Evolutionary conservation across 2,797 vertebrate genomes (phyloP).

Genomic region (Amblyopsis hoosieri): DNA sequence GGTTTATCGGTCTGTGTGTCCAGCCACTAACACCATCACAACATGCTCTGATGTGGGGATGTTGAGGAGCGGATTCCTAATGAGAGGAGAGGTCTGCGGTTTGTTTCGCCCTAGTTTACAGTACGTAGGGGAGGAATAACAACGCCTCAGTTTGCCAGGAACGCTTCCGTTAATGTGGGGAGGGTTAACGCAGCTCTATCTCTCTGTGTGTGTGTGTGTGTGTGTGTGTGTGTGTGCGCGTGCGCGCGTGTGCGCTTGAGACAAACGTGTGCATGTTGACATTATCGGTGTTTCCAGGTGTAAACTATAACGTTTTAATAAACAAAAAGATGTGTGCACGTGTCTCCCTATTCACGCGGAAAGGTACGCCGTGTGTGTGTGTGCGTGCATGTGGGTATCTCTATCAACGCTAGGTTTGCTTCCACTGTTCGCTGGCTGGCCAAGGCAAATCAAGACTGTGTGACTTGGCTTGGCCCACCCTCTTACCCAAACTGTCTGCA

Average conservation of each 20-base stretch:
- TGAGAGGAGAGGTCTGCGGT: not conserved
- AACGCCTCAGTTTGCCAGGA: too few relatives aligned
- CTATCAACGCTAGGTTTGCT: constrained; percentile 48
- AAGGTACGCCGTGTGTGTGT: constrained; percentile 2
- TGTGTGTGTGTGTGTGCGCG: constrained; percentile 2
- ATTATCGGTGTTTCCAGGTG: not conserved
- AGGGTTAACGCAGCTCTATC: constrained; percentile 8
- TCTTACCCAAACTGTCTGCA: constrained; percentile 34
- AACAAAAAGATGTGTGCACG: not conserved
- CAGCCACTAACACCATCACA: not conserved
- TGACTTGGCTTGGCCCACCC: constrained; percentile 54
- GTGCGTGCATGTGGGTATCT: constrained; percentile 28
- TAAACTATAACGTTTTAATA: not conserved
- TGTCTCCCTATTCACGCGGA: not conserved
- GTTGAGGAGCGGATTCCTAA: not conserved
- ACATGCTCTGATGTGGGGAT: not conserved
- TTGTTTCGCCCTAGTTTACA: constrained; percentile 10
- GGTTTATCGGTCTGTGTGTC: not conserved
- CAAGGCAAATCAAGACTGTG: constrained; percentile 68
- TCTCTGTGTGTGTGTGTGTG: constrained; percentile 1
- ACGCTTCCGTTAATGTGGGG: not conserved
- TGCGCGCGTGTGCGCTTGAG: not conserved
- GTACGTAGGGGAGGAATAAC: too few relatives aligned
- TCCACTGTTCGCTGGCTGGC: constrained; percentile 57
- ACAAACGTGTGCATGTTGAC: not conserved